Conservation (phyloP, 1,140 invertebrate genomes). For the Prorops nasuta region DNA sequence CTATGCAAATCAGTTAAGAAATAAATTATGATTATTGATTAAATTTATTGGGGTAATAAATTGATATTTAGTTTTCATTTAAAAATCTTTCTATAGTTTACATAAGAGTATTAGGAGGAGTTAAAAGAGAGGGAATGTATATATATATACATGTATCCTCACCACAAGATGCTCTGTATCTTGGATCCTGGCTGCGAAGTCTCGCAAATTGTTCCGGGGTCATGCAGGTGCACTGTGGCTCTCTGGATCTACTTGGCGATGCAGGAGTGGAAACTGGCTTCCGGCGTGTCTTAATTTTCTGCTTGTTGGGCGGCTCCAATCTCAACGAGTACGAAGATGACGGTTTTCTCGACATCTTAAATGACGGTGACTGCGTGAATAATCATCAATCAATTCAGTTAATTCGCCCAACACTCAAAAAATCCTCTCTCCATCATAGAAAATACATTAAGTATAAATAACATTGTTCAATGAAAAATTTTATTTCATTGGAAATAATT, state of each 20-base stretch:
- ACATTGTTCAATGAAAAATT: too few relatives aligned
- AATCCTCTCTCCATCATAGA: too few relatives aligned
- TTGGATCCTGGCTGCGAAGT: slow-evolving; percentile 77
- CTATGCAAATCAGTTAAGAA: neutral
- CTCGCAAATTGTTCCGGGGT: slow-evolving; percentile 87
- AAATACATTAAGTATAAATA: too few relatives aligned
- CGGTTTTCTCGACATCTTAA: slow-evolving; percentile 96
- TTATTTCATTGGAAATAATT: too few relatives aligned
- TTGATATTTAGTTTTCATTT: too few relatives aligned
- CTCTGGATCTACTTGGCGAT: slow-evolving; percentile 83
- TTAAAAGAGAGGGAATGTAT: neutral
- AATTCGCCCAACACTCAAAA: too few relatives aligned
- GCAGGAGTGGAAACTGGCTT: slow-evolving; percentile 92
- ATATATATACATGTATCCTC: slow-evolving; percentile 20
- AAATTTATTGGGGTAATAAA: too few relatives aligned
- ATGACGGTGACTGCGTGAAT: slow-evolving; percentile 89
- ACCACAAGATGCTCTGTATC: slow-evolving; percentile 67
- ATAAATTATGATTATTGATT: neutral
- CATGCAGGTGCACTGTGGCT: slow-evolving; percentile 94
- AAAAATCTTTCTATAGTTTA: too few relatives aligned
- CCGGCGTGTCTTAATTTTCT: slow-evolving; percentile 77
- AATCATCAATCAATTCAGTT: too few relatives aligned
- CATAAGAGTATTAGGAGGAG: too few relatives aligned
- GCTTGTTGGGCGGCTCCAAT: slow-evolving; percentile 83
- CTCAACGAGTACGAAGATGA: slow-evolving; percentile 94